phyloP scores from a whole-genome alignment of 2,888 invertebrate species.

The Tetropium fuscum region DNA sequence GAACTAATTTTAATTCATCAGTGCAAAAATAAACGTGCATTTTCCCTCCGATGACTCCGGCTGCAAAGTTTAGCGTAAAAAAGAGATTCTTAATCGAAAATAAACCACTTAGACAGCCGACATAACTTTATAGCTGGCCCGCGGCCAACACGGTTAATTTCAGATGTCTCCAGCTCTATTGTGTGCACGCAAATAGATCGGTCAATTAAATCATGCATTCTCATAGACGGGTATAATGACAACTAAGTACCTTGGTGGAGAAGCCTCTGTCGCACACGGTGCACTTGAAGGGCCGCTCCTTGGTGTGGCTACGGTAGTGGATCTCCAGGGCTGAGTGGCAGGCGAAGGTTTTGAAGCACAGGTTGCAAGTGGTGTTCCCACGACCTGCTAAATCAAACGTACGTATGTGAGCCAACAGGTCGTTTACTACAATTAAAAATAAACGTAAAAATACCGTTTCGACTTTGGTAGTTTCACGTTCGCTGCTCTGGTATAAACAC shows the following conservation, averaged over 20 bases:
- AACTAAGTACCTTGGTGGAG: slow-evolving; percentile 88
- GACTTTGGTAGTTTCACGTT: too few species aligned
- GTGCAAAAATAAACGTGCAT: too few species aligned
- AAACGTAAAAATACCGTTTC: too few species aligned
- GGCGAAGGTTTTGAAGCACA: slow-evolving; percentile 98
- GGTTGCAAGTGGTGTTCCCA: slow-evolving; percentile 95
- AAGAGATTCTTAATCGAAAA: slow-evolving; percentile 66
- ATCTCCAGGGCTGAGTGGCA: slow-evolving; percentile 96
- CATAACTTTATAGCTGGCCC: slow-evolving; percentile 65
- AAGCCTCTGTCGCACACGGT: slow-evolving; percentile 93
- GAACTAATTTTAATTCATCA: too few species aligned
- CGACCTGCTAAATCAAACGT: slow-evolving; percentile 71
- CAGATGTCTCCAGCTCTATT: slow-evolving; percentile 66
- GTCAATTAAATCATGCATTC: slow-evolving; percentile 51
- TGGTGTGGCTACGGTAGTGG: slow-evolving; percentile 95
- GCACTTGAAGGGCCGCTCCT: slow-evolving; percentile 97
- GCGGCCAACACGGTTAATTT: slow-evolving; percentile 66
- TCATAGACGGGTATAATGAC: slow-evolving; percentile 17
- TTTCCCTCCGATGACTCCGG: too few species aligned
- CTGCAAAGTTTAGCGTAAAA: slow-evolving; percentile 54
- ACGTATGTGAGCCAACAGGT: slow-evolving; percentile 32
- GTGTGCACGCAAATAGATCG: slow-evolving; percentile 58
- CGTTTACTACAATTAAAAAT: slow-evolving; percentile 32
- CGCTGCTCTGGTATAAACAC: too few species aligned
- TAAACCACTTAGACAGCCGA: slow-evolving; percentile 67